A percentile compares a stretch with the other conserved stretches of the same genome.
phyloP scores from a whole-genome alignment of 2,888 invertebrate genomes.

The Rhamphomyia laevipes region DNA sequence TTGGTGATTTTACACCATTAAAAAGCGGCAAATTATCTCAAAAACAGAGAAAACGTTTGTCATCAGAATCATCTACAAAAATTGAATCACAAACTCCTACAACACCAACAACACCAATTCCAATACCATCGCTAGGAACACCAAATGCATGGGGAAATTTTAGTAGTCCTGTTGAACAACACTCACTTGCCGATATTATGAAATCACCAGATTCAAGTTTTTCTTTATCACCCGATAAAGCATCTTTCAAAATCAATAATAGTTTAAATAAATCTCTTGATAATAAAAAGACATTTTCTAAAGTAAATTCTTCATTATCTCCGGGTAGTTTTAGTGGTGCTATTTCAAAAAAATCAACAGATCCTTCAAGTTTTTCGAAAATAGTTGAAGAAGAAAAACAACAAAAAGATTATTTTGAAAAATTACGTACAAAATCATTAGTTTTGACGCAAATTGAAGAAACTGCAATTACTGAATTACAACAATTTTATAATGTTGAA shows the following conservation, averaged over 20 bases:
- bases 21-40: conserved; percentile 41
- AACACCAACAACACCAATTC: conserved; percentile 17
- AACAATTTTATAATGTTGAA: conserved; percentile 59
- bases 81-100: conserved; percentile 15
- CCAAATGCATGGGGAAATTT: conserved; percentile 29
- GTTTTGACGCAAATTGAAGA: conserved; percentile 77
- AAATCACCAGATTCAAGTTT: conserved; percentile 14
- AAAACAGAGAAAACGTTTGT: conserved; percentile 44
- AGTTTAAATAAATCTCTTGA: background rate
- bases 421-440: conserved; percentile 61
- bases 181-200: conserved; percentile 32
- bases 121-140: conserved; percentile 13
- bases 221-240: background rate
- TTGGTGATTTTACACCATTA: background rate
- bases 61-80: conserved; percentile 36
- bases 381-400: conserved; percentile 64
- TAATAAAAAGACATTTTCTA: background rate
- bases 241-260: background rate
- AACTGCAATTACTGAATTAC: conserved; percentile 68
- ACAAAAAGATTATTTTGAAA: conserved; percentile 57
- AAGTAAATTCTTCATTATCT: background rate
- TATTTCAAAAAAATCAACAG: conserved; percentile 1
- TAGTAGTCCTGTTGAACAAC: conserved; percentile 6
- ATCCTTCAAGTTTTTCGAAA: conserved; percentile 34
- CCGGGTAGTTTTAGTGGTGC: conserved; percentile 1